These are phyloP conservation scores for Rhabdornis inornatus DNA, from an alignment of 2,113 vertebrate species.

Conservation along the genomic window DNA sequence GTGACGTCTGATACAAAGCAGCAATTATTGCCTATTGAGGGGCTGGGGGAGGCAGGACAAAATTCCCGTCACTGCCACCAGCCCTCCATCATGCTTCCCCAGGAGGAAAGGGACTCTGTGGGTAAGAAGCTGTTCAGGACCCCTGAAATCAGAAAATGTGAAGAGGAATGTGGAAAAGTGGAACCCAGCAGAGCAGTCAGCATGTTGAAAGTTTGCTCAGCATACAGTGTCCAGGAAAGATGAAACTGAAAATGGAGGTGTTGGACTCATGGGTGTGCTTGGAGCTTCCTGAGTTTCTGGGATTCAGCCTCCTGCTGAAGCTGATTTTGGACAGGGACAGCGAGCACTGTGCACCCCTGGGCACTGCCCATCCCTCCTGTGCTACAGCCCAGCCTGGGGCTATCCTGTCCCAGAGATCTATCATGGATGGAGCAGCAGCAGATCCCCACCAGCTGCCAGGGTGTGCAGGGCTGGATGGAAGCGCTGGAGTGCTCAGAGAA, in stretches of 20 bases:
- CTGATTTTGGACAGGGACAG: rapidly evolving
- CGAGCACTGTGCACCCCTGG: rapidly evolving
- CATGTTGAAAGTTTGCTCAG: neutral
- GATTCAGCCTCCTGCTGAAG: neutral
- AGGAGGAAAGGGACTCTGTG: neutral
- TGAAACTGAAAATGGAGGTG: neutral
- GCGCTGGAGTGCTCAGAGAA: neutral
- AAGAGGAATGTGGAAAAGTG: rapidly evolving
- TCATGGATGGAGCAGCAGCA: neutral
- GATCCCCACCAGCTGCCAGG: neutral
- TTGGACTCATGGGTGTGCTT: rapidly evolving
- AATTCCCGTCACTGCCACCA: neutral
- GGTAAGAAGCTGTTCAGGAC: neutral
- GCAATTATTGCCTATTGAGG: neutral
- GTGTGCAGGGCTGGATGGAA: neutral
- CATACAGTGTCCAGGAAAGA: neutral
- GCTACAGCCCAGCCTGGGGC: neutral
- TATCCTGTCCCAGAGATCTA: neutral
- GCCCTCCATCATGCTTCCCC: neutral
- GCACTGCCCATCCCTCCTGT: too few species aligned
- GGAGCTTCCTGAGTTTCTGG: neutral
- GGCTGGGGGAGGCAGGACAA: neutral
- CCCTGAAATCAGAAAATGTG: neutral
- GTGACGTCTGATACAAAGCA: neutral
- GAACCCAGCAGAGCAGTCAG: neutral